Base-by-base conservation (phyloP, 2,113 vertebrate species). In the Misgurnus mizolepis region DNA sequence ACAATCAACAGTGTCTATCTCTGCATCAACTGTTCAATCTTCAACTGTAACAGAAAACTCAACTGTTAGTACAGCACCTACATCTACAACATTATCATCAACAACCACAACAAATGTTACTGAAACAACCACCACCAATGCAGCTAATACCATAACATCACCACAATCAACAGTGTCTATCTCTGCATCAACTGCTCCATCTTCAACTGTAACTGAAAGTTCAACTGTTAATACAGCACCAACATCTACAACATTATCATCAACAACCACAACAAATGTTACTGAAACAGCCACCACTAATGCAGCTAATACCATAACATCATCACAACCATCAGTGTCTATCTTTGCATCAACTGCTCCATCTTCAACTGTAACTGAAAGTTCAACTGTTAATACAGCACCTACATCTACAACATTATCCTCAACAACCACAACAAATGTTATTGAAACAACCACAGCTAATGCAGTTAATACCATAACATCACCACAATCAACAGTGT, bases 11-110 rank as follows among this genome's bases (percentile, higher is more conserved):
- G 55, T 3, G 5, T n/a, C 55, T 0, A 18, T 6, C 7, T 58
- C 1, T 58, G n/a, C 6, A 2, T 8, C 5, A 0, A 18, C 55
- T 0, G 1, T 0, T 18, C 17, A 4, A 5, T 18, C 27, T 34
- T 34, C 27, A 34, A 34, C 27, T 34, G 27, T 3, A 34, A 34
- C 27, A 2, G 27, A 34, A 34, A 34, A 3, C 3, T 34, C 27
- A 34, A 34, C 27, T 34, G 27, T 34, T 34, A 34, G 27, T 34
- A 34, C 27, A 34, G 27, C 2, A 34, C 27, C 27, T 1, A 34
- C 27, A 34, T 34, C 1, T 34, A 34, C 27, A 34, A 34, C 27
- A 34, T 3, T 3, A 34, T 34, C 27, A 2, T 34, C 27, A 34
- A 34, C 27, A 34, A 34, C 3, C 27, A 34, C 27, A 34, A 34